A percentile compares a stretch with the other conserved stretches of the same genome.
These are phyloP conservation scores for Galleria mellonella DNA, from an alignment of 1,140 invertebrate genomes.

Conservation along the genomic window DNA sequence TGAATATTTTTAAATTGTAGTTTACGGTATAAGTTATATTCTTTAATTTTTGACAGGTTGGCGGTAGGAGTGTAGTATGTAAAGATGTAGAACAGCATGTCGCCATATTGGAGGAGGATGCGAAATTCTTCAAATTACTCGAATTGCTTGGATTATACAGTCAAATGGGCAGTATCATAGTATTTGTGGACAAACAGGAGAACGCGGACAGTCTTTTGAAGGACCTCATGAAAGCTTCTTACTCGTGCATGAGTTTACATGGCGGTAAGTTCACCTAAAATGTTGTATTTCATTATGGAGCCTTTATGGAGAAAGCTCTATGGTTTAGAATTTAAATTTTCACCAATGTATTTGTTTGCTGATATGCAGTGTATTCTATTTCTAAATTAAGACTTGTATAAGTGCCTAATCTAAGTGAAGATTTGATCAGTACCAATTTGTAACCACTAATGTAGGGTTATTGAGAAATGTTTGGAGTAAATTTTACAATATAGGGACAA, in stretches of 20 bases:
- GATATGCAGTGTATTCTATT: too few species aligned
- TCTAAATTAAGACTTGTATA: too few species aligned
- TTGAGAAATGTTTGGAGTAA: too few species aligned
- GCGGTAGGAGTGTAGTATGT: conserved; percentile 97
- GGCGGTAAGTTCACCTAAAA: conserved; percentile 79
- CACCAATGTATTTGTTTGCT: too few species aligned
- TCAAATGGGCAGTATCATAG: conserved; percentile 93
- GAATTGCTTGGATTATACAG: conserved; percentile 97
- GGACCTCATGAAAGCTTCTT: conserved; percentile 97
- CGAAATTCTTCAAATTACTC: conserved; percentile 98
- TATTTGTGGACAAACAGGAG: conserved; percentile 99
- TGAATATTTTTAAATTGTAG: too few species aligned
- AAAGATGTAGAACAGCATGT: conserved; percentile 98
- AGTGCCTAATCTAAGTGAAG: too few species aligned
- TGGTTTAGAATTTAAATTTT: conserved; percentile 18
- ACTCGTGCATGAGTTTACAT: conserved; percentile 96
- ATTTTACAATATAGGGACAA: too few species aligned
- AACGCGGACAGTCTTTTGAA: conserved; percentile 96
- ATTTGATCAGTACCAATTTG: too few species aligned
- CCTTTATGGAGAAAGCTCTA: too few species aligned
- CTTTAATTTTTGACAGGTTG: conserved; percentile 76
- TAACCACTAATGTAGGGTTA: too few species aligned
- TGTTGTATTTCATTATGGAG: conserved; percentile 1
- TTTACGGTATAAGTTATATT: too few species aligned
- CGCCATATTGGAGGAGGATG: conserved; percentile 95